Base-by-base conservation (phyloP, 2,888 invertebrate species). In the Harpalus rufipes region DNA sequence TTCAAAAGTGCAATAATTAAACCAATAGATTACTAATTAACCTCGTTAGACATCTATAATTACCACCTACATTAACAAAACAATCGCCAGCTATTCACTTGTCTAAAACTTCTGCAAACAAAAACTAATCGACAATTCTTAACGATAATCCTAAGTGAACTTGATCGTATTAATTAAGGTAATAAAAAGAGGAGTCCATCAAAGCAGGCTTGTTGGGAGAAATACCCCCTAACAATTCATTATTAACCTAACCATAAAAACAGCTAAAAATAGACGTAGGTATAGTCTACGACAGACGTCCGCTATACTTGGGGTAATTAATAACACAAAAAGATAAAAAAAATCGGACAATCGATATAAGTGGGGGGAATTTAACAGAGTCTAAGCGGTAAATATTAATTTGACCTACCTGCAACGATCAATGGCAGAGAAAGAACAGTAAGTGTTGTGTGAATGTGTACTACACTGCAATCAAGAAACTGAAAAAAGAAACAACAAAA, bases 321-420 rank as follows among this genome's bases (percentile, higher is more conserved):
- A 78, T 78, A 58, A 78, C 21, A 76, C 32, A 58, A 58, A 78
- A 78, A 78, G 72, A 78, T 58, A 78, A 78, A 78, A 51, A 21
- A 74, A 58, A 25, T 14, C 58, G 21, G 58, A 74, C 58, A 78
- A 78, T 78, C 78, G 58, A 78, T 78, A 58, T 7, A 21, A 32
- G 78, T 78, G 74, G 74, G 51, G 56, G 58, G 7, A 58, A 78
- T 56, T 78, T 58, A 58, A 78, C 58, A 18, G n/a, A 58, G 21
- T 41, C 41, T 41, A 65, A 81, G 44, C 81, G 41, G 63, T 81
- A 65, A 81, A 81, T 81, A 81, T 63, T 81, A 61, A 81, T 81
- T 81, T 81, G 81, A 81, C 41, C 81, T 81, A 81, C 44, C 61
- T 81, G 44, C 10, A 18, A 4, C 81, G 81, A 81, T 81, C 81